Percentiles rank a stretch among this genome's conserved stretches.
phyloP scores from a whole-genome alignment of 2,888 invertebrate genomes.

The Cancer borealis region DNA sequence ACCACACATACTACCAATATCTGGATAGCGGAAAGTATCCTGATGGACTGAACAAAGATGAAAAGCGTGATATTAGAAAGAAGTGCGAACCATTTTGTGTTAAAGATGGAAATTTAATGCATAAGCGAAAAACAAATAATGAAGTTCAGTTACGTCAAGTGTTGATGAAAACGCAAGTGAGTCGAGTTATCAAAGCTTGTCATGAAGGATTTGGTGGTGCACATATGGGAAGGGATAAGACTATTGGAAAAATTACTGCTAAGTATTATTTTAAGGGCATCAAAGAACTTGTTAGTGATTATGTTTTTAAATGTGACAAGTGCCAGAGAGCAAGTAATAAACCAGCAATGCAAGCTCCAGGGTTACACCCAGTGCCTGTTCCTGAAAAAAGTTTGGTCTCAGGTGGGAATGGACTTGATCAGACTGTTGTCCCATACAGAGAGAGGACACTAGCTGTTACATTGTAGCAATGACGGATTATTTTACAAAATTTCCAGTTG shows the following conservation, averaged over 20 bases:
- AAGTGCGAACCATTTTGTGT: conserved; percentile 49
- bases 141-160: conserved; percentile 58
- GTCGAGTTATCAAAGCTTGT: conserved; percentile 51
- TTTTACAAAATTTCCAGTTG: conserved; percentile 55
- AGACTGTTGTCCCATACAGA: conserved; percentile 9
- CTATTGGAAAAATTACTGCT: conserved; percentile 45
- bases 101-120: conserved; percentile 47
- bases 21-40: conserved; percentile 46
- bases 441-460: conserved; percentile 44
- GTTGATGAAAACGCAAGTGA: conserved; percentile 54
- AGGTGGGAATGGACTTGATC: conserved; percentile 47
- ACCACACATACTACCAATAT: conserved; percentile 37
- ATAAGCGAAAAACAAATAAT: conserved; percentile 48
- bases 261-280: conserved; percentile 34
- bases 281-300: conserved; percentile 39
- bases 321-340: conserved; percentile 48
- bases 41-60: conserved; percentile 45
- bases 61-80: conserved; percentile 53
- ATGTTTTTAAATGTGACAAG: conserved; percentile 36
- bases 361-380: conserved; percentile 48
- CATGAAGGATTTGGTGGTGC: conserved; percentile 50
- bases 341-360: conserved; percentile 51
- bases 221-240: conserved; percentile 45
- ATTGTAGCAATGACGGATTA: conserved; percentile 56
- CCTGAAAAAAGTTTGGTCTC: conserved; percentile 45